phyloP scores from a whole-genome alignment of 2,888 invertebrate species.

The Drosophila pegasa region DNA sequence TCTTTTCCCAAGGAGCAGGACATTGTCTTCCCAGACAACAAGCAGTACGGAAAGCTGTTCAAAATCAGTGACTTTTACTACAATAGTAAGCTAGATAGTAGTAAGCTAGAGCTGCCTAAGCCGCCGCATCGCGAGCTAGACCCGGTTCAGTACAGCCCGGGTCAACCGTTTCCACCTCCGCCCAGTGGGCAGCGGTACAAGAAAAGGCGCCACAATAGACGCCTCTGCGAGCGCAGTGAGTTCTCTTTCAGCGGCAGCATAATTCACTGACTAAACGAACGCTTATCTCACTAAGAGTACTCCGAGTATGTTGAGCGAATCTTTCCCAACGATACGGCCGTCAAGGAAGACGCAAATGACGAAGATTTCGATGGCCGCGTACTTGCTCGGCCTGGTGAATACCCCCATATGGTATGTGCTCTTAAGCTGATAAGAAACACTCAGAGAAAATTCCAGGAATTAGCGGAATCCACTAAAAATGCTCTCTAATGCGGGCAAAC shows the following conservation, averaged over 20 bases:
- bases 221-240: conserved; percentile 77
- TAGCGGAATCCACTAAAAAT: neutral
- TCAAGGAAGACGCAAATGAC: conserved; percentile 71
- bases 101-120: conserved; percentile 28
- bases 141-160: conserved; percentile 37
- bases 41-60: conserved; percentile 22
- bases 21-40: conserved; percentile 50
- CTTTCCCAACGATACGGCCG: conserved; percentile 75
- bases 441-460: neutral
- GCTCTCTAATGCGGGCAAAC: neutral
- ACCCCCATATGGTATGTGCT: conserved; percentile 83
- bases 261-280: neutral
- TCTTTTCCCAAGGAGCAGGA: conserved; percentile 56
- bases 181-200: conserved; percentile 32
- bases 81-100: neutral
- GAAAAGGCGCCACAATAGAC: conserved; percentile 27
- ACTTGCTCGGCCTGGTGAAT: conserved; percentile 81
- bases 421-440: conserved; percentile 15
- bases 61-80: conserved; percentile 47
- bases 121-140: conserved; percentile 23
- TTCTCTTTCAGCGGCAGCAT: neutral
- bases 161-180: conserved; percentile 66
- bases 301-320: conserved; percentile 81
- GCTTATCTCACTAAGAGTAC: conserved; percentile 73
- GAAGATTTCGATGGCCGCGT: conserved; percentile 81